Base-by-base conservation (phyloP, 2,797 vertebrate genomes). In the Diplodus puntazzo region DNA sequence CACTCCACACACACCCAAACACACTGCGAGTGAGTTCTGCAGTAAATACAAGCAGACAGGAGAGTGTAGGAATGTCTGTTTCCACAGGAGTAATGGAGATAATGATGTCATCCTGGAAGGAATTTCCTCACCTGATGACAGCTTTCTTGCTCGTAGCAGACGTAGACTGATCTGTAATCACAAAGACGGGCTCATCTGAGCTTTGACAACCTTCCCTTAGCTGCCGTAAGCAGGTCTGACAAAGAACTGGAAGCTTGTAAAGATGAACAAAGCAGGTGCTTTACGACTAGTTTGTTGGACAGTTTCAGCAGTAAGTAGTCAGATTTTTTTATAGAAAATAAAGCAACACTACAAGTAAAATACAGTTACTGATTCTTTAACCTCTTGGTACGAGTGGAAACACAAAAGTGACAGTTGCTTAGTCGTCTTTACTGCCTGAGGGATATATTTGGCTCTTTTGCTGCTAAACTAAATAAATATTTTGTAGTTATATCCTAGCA, bases 121-220 rank as follows among this genome's bases (percentile, higher is more conserved):
- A 79, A 79, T 90, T 74, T 86, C 53, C 72, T 74, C 46, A 87
- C 83, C 82, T 89, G 75, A 77, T 78, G 87, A 87, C 70, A 81
- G 79, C 54, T 83, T 77, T 62, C 54, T 45, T 69, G 66, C 74
- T 79, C 10, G 65, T 8, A 79, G 67, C 58, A 45, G 61, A 75
- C 6, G 1, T 11, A n/a, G 54, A 58, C 46, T 23, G 21, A 81
- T 75, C 69, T 57, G 30, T 60, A 30, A 67, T 75, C 77, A 72
- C 66, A 50, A 20, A 60, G 25, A 57, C 21, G 0, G n/a, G 16
- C 57, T 55, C 23, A 48, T 48, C 2, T 0, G 58, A 82, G 68
- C 52, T 64, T 49, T n/a, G 21, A 73, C 53, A 27, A 9, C 11
- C 65, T 14, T 64, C 25, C 7, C 21, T 46, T 25, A n/a, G 55